Conservation (phyloP, 1,140 invertebrate species). For the Heliconius eleuchia region DNA sequence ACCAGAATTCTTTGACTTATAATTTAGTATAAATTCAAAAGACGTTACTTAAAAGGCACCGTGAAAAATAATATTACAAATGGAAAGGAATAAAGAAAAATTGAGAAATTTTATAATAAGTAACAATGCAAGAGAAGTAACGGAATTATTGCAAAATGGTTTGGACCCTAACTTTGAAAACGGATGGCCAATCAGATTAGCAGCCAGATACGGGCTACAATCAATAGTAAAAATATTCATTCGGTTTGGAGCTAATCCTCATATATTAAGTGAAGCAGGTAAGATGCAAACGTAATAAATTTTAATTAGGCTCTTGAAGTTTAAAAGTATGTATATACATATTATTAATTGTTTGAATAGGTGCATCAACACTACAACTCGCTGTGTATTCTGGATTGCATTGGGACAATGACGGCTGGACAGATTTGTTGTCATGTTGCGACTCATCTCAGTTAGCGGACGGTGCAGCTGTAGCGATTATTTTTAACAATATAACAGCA, state of each 20-base stretch:
- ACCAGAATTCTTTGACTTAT: not conserved
- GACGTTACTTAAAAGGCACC: too few relatives aligned
- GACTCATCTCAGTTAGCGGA: conserved; percentile 75
- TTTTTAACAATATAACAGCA: conserved; percentile 65
- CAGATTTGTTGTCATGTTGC: conserved; percentile 65
- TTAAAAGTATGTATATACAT: not conserved
- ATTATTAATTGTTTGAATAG: conserved; percentile 43
- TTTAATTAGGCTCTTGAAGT: not conserved
- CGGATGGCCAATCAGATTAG: conserved; percentile 69
- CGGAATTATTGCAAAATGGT: conserved; percentile 56
- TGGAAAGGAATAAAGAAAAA: conserved; percentile 54
- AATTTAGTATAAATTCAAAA: too few relatives aligned
- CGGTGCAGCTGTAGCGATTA: conserved; percentile 70
- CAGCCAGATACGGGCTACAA: conserved; percentile 60
- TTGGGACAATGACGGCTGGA: conserved; percentile 66
- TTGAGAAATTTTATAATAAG: conserved; percentile 57
- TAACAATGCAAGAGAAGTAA: conserved; percentile 53
- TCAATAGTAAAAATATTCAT: conserved; percentile 62
- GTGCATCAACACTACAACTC: conserved; percentile 72
- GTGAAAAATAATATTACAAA: conserved; percentile 20
- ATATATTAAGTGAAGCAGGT: conserved; percentile 69
- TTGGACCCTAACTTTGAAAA: conserved; percentile 69
- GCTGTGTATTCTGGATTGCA: conserved; percentile 69
- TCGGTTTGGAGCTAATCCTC: conserved; percentile 68
- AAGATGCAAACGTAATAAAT: conserved; percentile 19